Percentiles rank a stretch among this genome's conserved stretches.
These are phyloP conservation scores for Hypothenemus hampei DNA, from an alignment of 1,140 invertebrate species.

Conservation along the genomic window DNA sequence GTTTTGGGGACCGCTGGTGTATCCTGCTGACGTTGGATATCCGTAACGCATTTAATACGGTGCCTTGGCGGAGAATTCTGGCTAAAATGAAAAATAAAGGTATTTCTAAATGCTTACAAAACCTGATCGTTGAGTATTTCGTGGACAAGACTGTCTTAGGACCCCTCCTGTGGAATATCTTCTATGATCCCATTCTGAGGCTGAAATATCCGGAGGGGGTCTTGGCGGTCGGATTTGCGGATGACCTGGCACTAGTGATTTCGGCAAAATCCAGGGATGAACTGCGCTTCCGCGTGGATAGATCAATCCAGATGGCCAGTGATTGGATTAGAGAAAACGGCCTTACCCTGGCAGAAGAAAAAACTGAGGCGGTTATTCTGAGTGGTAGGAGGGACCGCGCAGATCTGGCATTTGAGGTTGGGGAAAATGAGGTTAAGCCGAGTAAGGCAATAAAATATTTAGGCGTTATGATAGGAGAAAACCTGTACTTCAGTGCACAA, in stretches of 20 bases:
- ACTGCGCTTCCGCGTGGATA: background rate
- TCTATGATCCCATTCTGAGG: too few relatives aligned
- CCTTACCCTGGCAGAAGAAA: background rate
- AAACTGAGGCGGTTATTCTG: background rate
- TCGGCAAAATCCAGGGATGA: background rate
- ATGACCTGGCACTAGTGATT: constrained; percentile 35
- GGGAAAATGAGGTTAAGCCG: background rate
- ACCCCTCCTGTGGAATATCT: too few relatives aligned
- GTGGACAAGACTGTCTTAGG: too few relatives aligned
- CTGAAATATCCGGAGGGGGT: constrained; percentile 18
- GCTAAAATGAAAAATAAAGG: too few relatives aligned
- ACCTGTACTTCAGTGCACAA: constrained; percentile 2
- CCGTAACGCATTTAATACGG: too few relatives aligned
- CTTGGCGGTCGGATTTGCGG: constrained; percentile 33
- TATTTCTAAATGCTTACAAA: too few relatives aligned
- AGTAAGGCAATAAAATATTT: constrained; percentile 22
- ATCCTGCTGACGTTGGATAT: too few relatives aligned
- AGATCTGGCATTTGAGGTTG: background rate
- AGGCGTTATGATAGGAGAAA: constrained; percentile 12
- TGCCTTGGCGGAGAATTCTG: too few relatives aligned
- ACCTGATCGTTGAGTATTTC: too few relatives aligned
- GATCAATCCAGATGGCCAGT: background rate
- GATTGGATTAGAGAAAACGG: background rate
- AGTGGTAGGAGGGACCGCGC: background rate
- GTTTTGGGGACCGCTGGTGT: too few relatives aligned